Evolutionary conservation across 1,140 invertebrate species (phyloP).

Genomic region (Heliconius himera): DNA sequence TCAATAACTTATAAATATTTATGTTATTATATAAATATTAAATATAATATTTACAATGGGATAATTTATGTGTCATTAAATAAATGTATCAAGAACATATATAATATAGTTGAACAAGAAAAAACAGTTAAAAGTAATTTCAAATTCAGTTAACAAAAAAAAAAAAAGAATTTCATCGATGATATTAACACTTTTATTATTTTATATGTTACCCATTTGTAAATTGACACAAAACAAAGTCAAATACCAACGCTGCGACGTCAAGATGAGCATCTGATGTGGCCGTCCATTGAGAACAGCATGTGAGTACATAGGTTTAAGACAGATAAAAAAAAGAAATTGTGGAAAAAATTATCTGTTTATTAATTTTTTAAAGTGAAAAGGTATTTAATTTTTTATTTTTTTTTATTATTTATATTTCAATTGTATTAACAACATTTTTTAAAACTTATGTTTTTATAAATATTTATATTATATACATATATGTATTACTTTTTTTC

Average conservation of each 20-base stretch:
- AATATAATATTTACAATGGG: constrained; percentile 27
- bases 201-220: constrained; percentile 81
- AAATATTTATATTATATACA: background rate
- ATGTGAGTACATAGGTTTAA: constrained; percentile 74
- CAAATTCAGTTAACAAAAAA: constrained; percentile 10
- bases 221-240: constrained; percentile 81
- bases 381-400: constrained; percentile 18
- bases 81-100: constrained; percentile 15
- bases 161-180: constrained; percentile 67
- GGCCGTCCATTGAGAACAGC: constrained; percentile 44
- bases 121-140: background rate
- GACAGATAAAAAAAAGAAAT: constrained; percentile 40
- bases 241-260: constrained; percentile 64
- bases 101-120: constrained; percentile 16
- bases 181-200: constrained; percentile 82
- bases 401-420: constrained; percentile 2
- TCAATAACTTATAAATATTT: constrained; percentile 7
- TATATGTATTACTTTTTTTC: background rate
- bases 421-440: background rate
- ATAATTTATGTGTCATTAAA: constrained; percentile 17
- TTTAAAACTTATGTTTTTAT: background rate
- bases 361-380: constrained; percentile 34
- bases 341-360: constrained; percentile 25
- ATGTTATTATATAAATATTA: constrained; percentile 8
- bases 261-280: constrained; percentile 51